Percentiles rank a stretch among this genome's conserved stretches.
Evolutionary conservation across 2,888 invertebrate genomes (phyloP).

Genomic region (Yponomeuta sedellus): DNA sequence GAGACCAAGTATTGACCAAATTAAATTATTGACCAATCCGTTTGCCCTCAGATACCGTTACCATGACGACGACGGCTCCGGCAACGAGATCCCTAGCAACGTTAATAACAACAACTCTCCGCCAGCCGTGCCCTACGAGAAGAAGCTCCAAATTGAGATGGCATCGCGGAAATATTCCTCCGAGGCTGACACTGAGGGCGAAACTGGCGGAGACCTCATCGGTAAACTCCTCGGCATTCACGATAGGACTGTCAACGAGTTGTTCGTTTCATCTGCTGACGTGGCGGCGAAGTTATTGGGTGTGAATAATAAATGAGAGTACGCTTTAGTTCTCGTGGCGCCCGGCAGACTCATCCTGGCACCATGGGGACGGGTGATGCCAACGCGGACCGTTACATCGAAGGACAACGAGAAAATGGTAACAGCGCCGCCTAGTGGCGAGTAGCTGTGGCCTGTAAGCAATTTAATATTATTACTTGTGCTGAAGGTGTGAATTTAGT

Average conservation of each 20-base stretch:
- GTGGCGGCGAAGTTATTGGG: slow-evolving; percentile 93
- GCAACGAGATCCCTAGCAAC: slow-evolving; percentile 65
- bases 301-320: slow-evolving; percentile 84
- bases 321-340: slow-evolving; percentile 72
- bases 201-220: slow-evolving; percentile 85
- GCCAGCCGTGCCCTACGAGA: slow-evolving; percentile 72
- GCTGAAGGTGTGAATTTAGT: neutral
- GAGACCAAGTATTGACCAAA: neutral
- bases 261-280: slow-evolving; percentile 87
- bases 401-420: slow-evolving; percentile 27
- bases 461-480: slow-evolving; percentile 15
- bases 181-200: slow-evolving; percentile 70
- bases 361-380: slow-evolving; percentile 60
- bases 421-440: slow-evolving; percentile 53
- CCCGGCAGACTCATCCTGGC: slow-evolving; percentile 66
- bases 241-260: slow-evolving; percentile 89
- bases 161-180: slow-evolving; percentile 68
- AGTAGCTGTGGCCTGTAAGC: slow-evolving; percentile 37
- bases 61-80: slow-evolving; percentile 65
- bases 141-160: slow-evolving; percentile 69
- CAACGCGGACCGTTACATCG: slow-evolving; percentile 26
- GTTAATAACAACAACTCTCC: slow-evolving; percentile 76
- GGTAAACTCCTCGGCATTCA: slow-evolving; percentile 93
- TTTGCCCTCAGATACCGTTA: slow-evolving; percentile 50
- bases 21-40: neutral